A percentile compares a stretch with the other conserved stretches of the same genome.
These are phyloP conservation scores for Chinchilla lanigera DNA, from an alignment of 2,113 vertebrate genomes.

Conservation along the genomic window DNA sequence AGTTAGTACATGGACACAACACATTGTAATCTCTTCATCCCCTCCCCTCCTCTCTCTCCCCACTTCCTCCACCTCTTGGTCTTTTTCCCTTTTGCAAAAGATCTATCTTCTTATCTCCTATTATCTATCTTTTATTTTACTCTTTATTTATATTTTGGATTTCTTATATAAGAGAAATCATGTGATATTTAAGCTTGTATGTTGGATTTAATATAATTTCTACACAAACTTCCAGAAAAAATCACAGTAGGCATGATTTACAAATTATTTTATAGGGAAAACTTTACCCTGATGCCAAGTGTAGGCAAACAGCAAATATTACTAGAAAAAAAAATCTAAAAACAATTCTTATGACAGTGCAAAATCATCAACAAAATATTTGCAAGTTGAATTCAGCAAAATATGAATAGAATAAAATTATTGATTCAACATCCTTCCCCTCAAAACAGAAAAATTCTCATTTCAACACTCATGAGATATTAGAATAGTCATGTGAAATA, in stretches of 20 bases:
- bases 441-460: background rate
- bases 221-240: background rate
- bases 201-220: background rate
- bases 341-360: background rate
- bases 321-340: background rate
- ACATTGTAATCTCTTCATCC: background rate
- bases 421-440: background rate
- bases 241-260: background rate
- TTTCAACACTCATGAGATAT: background rate
- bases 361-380: background rate
- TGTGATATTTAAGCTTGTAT: background rate
- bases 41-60: background rate
- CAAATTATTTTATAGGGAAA: background rate
- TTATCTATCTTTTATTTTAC: background rate
- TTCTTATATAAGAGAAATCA: background rate
- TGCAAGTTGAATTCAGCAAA: background rate
- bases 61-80: background rate
- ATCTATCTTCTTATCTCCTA: background rate
- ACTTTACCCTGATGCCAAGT: background rate
- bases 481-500: background rate
- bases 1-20: too few species aligned
- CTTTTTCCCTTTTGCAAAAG: background rate
- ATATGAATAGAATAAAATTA: background rate
- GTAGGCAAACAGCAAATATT: background rate
- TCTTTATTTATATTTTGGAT: background rate